Evolutionary conservation across 2,888 invertebrate genomes (phyloP), one percentile per base, ranked within the genome.

Genomic region (Callimorpha dominula): DNA sequence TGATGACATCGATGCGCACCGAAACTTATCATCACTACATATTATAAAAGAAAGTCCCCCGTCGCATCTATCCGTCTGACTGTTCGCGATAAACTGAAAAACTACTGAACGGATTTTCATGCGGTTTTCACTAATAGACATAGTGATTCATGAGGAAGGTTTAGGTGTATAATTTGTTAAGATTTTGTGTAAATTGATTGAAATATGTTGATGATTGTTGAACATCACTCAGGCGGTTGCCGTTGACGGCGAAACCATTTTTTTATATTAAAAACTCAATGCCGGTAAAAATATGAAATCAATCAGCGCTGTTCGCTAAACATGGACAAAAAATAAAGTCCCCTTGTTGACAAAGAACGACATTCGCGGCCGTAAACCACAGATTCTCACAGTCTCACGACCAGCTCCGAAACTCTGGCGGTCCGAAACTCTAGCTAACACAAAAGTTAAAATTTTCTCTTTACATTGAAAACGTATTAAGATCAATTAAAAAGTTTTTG

Each of bases 401-500:
- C 49, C 46, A 40, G 66, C 66, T 60, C 60, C 31, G 31, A n/a
- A n/a, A n/a, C 60, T 0, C 8, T 4, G 43, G 9, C 17, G 54
- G 17, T 49, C 11, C 42, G 15, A 20, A 74, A 78, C 72, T 78
- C 72, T 14, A 8, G 54, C 69, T 42, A 63, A 75, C 69, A 70
- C 67, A 75, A 66, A 75, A 82, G 76, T 75, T 79, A 52, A 68
- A 15, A 67, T 67, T 74, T 71, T 62, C 74, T 64, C 65, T 75
- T 60, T 71, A 80, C 80, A 81, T 77, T 71, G 75, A 81, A 82
- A 82, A 78, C 60, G 80, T 78, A 78, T 82, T 82, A 82, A 74
- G 74, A 77, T 43, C 72, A 80, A 82, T 82, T 82, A 82, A 68
- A 71, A 79, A 82, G 65, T 81, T 78, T 65, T 15, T 8, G 46